Base-by-base conservation (phyloP, 2,888 invertebrate genomes). In the Drosophila pullipes region DNA sequence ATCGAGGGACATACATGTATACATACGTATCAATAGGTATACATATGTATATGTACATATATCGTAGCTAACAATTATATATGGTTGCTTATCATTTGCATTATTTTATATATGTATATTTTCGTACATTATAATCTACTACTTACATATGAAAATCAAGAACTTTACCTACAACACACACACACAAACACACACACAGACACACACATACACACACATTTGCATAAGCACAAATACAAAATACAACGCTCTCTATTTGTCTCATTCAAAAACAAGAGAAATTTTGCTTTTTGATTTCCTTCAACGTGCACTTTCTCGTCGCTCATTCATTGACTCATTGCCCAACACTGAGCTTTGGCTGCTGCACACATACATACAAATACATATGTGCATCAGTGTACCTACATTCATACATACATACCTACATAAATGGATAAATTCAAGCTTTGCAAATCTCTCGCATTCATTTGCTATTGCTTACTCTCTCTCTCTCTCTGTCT, bases 241-340 rank as follows among this genome's bases (percentile, higher is more conserved):
- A 41, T 25, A 30, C 50, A 33, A 47, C 18, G 60, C 58, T 61
- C 60, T 57, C 35, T 58, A 54, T 67, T 49, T 30, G 10, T 41
- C 59, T 66, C 10, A 30, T 31, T 25, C 55, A 33, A 33, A 33
- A 22, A 22, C 18, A 30, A 39, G 30, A 39, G 41, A 35, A 39
- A n/a, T 58, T 62, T 59, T 44, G 25, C n/a, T 25, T 59, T 55
- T 52, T 55, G 25, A 13, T 22, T 39, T 55, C 50, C 62, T 61
- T 64, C 41, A 47, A 63, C 25, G 39, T 52, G 49, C 67, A 68
- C 50, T 49, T n/a, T 58, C 77, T 30, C 61, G 30, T 33, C 58
- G 37, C 64, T 76, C 76, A 76, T 62, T 68, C 72, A 72, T 76
- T 63, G 53, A 25, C 72, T 68, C 76, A 72, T 72, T 63, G 66